Percentiles rank a stretch among this genome's conserved stretches.
These are phyloP conservation scores for Schlechtendalia chinensis DNA, from an alignment of 1,140 invertebrate genomes.

Conservation along the genomic window DNA sequence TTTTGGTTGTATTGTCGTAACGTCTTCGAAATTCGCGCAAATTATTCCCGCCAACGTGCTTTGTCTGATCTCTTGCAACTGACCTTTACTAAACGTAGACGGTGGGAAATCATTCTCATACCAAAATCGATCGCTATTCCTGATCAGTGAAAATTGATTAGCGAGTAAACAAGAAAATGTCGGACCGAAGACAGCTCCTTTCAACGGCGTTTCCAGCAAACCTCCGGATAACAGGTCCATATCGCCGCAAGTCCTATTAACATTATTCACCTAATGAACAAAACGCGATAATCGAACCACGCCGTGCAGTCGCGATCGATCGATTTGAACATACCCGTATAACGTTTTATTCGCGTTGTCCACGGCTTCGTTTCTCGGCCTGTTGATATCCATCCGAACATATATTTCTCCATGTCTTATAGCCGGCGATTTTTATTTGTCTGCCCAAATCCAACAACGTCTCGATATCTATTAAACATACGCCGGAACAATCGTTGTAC, in stretches of 20 bases:
- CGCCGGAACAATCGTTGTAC: not conserved
- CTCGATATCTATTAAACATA: slow-evolving; percentile 17
- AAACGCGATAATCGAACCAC: not conserved
- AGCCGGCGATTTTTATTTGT: slow-evolving; percentile 36
- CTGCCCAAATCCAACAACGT: slow-evolving; percentile 21
- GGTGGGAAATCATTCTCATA: slow-evolving; percentile 93
- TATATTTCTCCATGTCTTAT: slow-evolving; percentile 17
- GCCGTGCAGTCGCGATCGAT: not conserved
- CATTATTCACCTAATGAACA: slow-evolving; percentile 6
- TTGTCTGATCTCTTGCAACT: slow-evolving; percentile 84
- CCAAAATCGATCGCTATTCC: slow-evolving; percentile 88
- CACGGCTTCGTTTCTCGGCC: not conserved
- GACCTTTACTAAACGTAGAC: slow-evolving; percentile 73
- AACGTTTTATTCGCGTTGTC: slow-evolving; percentile 38
- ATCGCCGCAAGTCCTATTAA: slow-evolving; percentile 68
- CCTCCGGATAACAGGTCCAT: slow-evolving; percentile 85
- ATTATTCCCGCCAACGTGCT: slow-evolving; percentile 77
- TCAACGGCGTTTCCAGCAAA: slow-evolving; percentile 74
- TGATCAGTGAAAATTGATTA: slow-evolving; percentile 74
- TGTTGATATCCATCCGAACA: not conserved
- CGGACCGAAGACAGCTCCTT: slow-evolving; percentile 78
- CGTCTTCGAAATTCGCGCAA: slow-evolving; percentile 74
- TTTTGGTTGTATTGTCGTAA: slow-evolving; percentile 73
- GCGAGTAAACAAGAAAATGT: slow-evolving; percentile 83
- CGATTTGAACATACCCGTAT: slow-evolving; percentile 9